phyloP scores from a whole-genome alignment of 2,888 invertebrate genomes.

The Neria commutata region DNA sequence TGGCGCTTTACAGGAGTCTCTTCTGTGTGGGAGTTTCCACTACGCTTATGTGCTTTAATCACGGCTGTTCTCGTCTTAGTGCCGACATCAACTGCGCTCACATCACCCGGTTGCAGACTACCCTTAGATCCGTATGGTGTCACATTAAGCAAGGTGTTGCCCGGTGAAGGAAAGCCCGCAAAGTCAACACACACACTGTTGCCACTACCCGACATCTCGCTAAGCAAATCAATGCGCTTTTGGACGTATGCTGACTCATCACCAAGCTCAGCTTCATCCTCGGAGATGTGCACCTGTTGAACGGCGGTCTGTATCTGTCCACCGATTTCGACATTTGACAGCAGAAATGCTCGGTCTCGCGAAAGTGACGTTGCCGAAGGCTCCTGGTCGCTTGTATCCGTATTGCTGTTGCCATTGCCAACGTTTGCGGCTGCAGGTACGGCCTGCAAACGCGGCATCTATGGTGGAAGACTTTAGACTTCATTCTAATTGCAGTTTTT shows the following conservation, averaged over 20 bases:
- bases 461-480: too few species aligned
- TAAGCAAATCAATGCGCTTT: background rate
- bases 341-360: conserved; percentile 1
- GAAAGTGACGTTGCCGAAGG: background rate
- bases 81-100: too few species aligned
- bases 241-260: conserved; percentile 22
- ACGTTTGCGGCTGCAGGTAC: background rate
- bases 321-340: background rate
- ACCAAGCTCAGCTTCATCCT: background rate
- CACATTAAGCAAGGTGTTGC: background rate
- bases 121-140: background rate
- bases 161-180: conserved; percentile 22
- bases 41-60: too few species aligned
- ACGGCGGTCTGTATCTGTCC: too few species aligned
- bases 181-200: conserved; percentile 18
- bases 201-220: background rate
- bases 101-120: too few species aligned
- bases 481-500: too few species aligned
- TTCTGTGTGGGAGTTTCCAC: background rate
- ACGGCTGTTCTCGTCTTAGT: too few species aligned
- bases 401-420: background rate
- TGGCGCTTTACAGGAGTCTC: conserved; percentile 3
- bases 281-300: background rate
- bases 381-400: background rate
- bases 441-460: background rate